A percentile compares a stretch with the other conserved stretches of the same genome.
Evolutionary conservation across 2,888 invertebrate species (phyloP).

Genomic region (Drosophila neonasuta): DNA sequence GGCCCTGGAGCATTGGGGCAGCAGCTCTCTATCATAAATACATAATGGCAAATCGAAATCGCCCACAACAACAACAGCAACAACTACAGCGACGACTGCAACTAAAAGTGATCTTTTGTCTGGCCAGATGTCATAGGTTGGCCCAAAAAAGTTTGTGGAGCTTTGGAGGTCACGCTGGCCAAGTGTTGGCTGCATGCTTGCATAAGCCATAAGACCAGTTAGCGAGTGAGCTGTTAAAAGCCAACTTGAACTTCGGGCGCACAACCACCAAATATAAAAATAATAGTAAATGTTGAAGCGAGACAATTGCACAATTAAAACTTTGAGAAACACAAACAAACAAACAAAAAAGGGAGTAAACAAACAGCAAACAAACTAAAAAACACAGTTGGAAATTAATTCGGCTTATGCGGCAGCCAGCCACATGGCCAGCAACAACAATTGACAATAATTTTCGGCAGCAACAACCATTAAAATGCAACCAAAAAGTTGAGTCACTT

Average conservation of each 20-base stretch:
- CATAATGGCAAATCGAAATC: slow-evolving; percentile 27
- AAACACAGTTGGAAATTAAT: slow-evolving; percentile 60
- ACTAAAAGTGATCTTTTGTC: slow-evolving; percentile 48
- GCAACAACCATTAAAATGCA: slow-evolving; percentile 32
- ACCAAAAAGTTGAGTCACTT: slow-evolving; percentile 74
- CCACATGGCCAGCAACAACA: slow-evolving; percentile 39
- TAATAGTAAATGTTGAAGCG: slow-evolving; percentile 28
- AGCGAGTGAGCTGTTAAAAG: slow-evolving; percentile 9
- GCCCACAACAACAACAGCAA: slow-evolving; percentile 1
- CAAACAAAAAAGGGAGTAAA: slow-evolving; percentile 22
- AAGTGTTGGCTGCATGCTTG: slow-evolving; percentile 51
- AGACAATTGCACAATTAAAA: slow-evolving; percentile 71
- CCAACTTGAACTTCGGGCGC: slow-evolving; percentile 62
- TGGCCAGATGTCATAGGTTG: slow-evolving; percentile 60
- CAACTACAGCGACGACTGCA: slow-evolving; percentile 9
- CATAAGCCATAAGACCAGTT: slow-evolving; percentile 34
- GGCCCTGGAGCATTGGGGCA: slow-evolving; percentile 48
- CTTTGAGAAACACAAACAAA: slow-evolving; percentile 23
- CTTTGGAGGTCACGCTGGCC: slow-evolving; percentile 42
- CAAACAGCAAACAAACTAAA: slow-evolving; percentile 17
- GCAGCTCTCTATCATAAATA: slow-evolving; percentile 28
- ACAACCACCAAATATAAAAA: slow-evolving; percentile 5
- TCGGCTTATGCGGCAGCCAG: slow-evolving; percentile 51
- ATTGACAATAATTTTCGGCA: slow-evolving; percentile 72
- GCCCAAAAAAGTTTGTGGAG: slow-evolving; percentile 20